Conservation (phyloP, 2,113 vertebrate genomes). For the Lutjanus erythropterus region DNA sequence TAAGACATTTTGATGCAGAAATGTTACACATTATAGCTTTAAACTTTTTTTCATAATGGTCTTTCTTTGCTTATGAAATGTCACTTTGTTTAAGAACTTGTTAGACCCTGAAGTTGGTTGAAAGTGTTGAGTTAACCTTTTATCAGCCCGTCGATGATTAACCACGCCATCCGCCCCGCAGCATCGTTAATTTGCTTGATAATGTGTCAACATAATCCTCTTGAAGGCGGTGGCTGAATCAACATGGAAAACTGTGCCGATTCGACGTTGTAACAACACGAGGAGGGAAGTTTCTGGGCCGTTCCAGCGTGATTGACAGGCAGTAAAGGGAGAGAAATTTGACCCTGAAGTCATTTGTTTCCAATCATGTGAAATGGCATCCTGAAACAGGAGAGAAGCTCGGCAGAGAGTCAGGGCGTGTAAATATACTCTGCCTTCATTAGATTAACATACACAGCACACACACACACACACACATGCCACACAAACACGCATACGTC, state of each 20-base stretch:
- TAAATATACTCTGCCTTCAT: constrained; percentile 80
- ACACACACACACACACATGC: constrained; percentile 34
- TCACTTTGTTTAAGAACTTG: background rate
- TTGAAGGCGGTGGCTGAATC: constrained; percentile 60
- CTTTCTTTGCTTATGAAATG: background rate
- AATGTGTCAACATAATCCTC: constrained; percentile 58
- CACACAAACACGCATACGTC: constrained; percentile 32
- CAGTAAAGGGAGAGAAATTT: constrained; percentile 70
- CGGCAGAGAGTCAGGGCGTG: constrained; percentile 55
- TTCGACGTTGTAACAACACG: constrained; percentile 67
- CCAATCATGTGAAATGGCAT: constrained; percentile 83
- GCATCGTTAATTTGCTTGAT: constrained; percentile 41
- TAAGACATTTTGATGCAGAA: no score
- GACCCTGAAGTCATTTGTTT: constrained; percentile 82
- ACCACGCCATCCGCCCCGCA: background rate
- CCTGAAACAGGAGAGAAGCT: constrained; percentile 72
- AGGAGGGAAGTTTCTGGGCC: constrained; percentile 38
- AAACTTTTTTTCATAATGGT: background rate
- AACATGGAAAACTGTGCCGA: constrained; percentile 66
- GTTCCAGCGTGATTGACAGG: constrained; percentile 74
- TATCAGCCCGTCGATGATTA: constrained; percentile 41
- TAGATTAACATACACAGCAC: constrained; percentile 73
- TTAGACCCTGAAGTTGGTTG: background rate
- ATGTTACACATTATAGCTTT: no score
- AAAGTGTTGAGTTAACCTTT: constrained; percentile 27